Evolutionary conservation across 2,888 invertebrate genomes (phyloP).

Genomic region (Torymus auratus): DNA sequence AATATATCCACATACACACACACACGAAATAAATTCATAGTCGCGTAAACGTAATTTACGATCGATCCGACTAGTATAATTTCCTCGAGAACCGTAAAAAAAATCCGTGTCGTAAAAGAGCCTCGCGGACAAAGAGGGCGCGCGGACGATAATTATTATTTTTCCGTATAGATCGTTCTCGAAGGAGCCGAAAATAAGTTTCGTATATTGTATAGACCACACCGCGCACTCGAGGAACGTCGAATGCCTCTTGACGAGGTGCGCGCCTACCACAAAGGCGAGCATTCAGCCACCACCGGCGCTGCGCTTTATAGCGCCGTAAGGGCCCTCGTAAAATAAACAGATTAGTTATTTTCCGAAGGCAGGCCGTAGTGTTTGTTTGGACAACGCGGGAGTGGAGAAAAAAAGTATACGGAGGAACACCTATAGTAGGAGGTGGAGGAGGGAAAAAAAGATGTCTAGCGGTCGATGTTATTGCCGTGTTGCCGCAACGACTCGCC

Average conservation of each 20-base stretch:
- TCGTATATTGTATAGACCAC: not conserved
- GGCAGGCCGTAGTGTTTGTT: constrained; percentile 34
- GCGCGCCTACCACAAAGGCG: constrained; percentile 18
- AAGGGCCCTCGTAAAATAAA: constrained; percentile 52
- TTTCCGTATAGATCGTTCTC: not conserved
- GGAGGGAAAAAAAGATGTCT: not conserved
- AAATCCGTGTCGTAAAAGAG: constrained; percentile 27
- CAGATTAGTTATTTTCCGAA: constrained; percentile 48
- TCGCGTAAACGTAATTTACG: constrained; percentile 55
- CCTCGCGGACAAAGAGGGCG: not conserved
- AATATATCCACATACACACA: not conserved
- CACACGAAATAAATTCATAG: constrained; percentile 47
- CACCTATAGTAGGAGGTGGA: not conserved
- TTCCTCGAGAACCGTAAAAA: constrained; percentile 44
- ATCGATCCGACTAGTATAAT: constrained; percentile 39
- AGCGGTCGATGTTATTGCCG: constrained; percentile 6
- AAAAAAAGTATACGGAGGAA: constrained; percentile 8
- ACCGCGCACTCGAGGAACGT: constrained; percentile 5
- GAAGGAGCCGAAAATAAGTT: constrained; percentile 44
- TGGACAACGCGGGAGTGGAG: not conserved
- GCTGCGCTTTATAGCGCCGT: constrained; percentile 25
- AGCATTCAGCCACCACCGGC: constrained; percentile 12
- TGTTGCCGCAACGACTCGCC: not conserved
- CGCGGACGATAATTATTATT: constrained; percentile 36
- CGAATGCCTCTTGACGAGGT: not conserved